Evolutionary conservation across 2,113 vertebrate genomes (phyloP).

Genomic region (Epinephelus lanceolatus): DNA sequence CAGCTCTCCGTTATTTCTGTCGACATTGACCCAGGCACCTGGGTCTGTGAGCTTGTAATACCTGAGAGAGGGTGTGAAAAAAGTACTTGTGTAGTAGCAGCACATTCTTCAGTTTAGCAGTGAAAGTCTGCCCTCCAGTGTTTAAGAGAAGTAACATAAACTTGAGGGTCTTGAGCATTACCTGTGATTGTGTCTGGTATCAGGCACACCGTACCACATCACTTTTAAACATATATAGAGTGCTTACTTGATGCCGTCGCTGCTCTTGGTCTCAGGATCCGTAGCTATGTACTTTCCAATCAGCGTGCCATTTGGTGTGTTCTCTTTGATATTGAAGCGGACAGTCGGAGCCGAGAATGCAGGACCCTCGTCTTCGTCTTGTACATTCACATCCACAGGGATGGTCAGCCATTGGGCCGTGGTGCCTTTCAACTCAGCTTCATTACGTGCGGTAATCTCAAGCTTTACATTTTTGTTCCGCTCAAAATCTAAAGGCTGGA

Average conservation of each 20-base stretch:
- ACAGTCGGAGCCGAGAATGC: constrained; percentile 84
- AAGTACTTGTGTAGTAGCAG: background rate
- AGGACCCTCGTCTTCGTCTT: constrained; percentile 89
- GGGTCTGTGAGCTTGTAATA: constrained; percentile 88
- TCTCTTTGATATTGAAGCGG: constrained; percentile 84
- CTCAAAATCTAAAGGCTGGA: constrained; percentile 90
- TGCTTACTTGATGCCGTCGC: constrained; percentile 86
- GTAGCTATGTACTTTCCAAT: constrained; percentile 85
- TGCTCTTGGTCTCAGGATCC: constrained; percentile 89
- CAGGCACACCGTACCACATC: no score
- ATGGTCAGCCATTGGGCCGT: constrained; percentile 76
- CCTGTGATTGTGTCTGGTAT: background rate
- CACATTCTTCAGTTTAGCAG: constrained; percentile 10
- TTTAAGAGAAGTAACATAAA: constrained; percentile 4
- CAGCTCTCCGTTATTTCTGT: constrained; percentile 84
- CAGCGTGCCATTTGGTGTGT: constrained; percentile 75
- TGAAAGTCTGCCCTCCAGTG: constrained; percentile 59
- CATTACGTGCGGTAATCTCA: constrained; percentile 86
- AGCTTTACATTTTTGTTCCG: constrained; percentile 72
- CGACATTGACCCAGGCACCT: constrained; percentile 88
- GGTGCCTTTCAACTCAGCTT: constrained; percentile 82
- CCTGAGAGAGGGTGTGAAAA: constrained; percentile 77
- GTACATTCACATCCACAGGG: constrained; percentile 83
- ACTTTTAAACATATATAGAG: background rate
- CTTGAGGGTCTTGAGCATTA: background rate